phyloP scores from a whole-genome alignment of 2,797 vertebrate genomes.

The Gymnoscopelus braueri region DNA sequence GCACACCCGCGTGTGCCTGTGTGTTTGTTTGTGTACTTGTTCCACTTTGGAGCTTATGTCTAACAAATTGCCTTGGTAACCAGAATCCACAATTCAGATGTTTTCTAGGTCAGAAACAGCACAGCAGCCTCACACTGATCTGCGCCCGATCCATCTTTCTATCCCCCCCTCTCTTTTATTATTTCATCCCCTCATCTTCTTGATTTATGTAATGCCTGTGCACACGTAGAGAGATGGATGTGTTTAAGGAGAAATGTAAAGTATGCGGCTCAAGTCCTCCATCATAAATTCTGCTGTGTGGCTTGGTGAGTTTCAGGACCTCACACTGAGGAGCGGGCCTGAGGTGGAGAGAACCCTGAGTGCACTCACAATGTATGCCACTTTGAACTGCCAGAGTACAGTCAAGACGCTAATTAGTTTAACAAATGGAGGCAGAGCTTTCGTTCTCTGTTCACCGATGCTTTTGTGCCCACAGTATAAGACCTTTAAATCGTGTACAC shows the following conservation, averaged over 20 bases:
- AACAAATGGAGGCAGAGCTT: constrained; percentile 46
- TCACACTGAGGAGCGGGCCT: constrained; percentile 63
- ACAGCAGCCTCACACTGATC: constrained; percentile 6
- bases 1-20: not conserved
- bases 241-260: constrained; percentile 74
- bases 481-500: no score
- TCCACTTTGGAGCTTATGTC: not conserved
- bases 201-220: constrained; percentile 60
- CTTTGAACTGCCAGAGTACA: constrained; percentile 41
- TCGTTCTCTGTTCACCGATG: constrained; percentile 1
- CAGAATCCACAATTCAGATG: constrained; percentile 29
- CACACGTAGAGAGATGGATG: constrained; percentile 59
- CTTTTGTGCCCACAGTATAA: no score
- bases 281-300: constrained; percentile 71
- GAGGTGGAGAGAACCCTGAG: constrained; percentile 22
- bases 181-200: constrained; percentile 51
- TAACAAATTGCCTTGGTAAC: constrained; percentile 13
- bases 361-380: constrained; percentile 44
- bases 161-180: constrained; percentile 35
- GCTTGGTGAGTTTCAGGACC: constrained; percentile 64
- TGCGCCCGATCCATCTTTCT: constrained; percentile 13
- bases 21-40: not conserved
- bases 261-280: constrained; percentile 65
- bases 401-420: constrained; percentile 55
- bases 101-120: constrained; percentile 17